These are phyloP conservation scores for Todiramphus saurophagus DNA, from an alignment of 2,113 vertebrate genomes.

Conservation along the genomic window DNA sequence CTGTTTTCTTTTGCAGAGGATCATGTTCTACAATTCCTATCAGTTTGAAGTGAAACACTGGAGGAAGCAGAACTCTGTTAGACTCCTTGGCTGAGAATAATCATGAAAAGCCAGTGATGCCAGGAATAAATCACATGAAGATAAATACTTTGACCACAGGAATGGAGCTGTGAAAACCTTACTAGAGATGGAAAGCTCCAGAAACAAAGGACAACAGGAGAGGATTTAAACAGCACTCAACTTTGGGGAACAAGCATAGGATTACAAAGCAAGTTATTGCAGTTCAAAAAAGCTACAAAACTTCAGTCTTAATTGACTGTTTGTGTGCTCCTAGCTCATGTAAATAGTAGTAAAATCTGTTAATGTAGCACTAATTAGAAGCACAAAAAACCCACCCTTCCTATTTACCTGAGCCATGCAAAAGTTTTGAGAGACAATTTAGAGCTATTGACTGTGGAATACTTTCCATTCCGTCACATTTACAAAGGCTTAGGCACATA, in stretches of 20 bases:
- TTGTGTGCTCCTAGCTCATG: not conserved
- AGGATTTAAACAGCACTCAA: not conserved
- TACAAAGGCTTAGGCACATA: not conserved
- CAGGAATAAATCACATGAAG: slow-evolving; percentile 28
- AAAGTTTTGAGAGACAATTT: not conserved
- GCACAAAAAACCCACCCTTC: not conserved
- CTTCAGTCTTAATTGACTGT: not conserved
- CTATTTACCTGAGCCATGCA: not conserved
- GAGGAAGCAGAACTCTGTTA: slow-evolving; percentile 10
- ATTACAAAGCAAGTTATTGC: not conserved
- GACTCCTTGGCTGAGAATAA: slow-evolving; percentile 23
- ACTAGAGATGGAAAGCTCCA: not conserved
- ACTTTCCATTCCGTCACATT: not conserved
- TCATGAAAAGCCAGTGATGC: not conserved
- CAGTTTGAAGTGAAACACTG: not conserved
- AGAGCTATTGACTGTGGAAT: not conserved
- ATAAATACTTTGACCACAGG: not conserved
- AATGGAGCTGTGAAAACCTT: not conserved
- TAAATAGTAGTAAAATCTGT: not conserved
- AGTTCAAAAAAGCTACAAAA: accelerated
- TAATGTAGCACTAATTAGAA: accelerated
- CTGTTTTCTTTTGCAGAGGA: not conserved
- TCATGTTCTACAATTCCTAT: slow-evolving; percentile 2
- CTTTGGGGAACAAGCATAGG: not conserved
- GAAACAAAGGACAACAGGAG: not conserved